Base-by-base conservation (phyloP, 2,888 invertebrate species). In the Clunio marinus region DNA sequence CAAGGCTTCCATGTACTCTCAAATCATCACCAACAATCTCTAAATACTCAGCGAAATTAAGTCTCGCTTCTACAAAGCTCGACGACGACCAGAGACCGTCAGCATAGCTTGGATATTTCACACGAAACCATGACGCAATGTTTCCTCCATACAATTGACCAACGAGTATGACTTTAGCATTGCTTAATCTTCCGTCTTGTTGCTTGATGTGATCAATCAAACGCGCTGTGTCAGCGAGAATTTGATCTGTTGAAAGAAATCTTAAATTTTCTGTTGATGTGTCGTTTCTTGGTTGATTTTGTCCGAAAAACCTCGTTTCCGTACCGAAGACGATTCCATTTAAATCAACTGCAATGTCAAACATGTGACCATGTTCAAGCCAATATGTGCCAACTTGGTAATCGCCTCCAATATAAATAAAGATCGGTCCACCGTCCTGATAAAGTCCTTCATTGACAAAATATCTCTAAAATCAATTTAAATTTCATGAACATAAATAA, bases 81-180 rank as follows among this genome's bases (percentile, higher is more conserved):
- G 57, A 57, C 10, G 57, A 57, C 25, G 57, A 57, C 57, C 57
- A 57, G n/a, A 57, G 2, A 8, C 57, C 57, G 27, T 57, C 57
- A 1, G 22, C 25, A 27, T 57, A 15, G 8, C 13, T 8, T 22
- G 57, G 57, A 57, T 57, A 57, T 27, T 20, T 57, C n/a, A 57
- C 27, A n/a, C 25, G 15, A 27, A 57, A 57, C 57, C 57, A 57
- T 2, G 57, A 25, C 13, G 27, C 57, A 2, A 57, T 24, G 25
- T 57, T 57, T 2, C 57, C 57, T 13, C 25, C 57, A 22, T 25
- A 57, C 57, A 27, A 2, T 7, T 24, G 4, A 8, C 57, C 57
- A 4, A 57, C 25, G 15, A 57, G 57, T 7, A 57, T 27, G 13
- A 57, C 57, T 22, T 57, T 57, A 13, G 57, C 57, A 27, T 57